A percentile compares a stretch with the other conserved stretches of the same genome.
Evolutionary conservation across 1,140 invertebrate genomes (phyloP).

Genomic region (Micrasema minimum): DNA sequence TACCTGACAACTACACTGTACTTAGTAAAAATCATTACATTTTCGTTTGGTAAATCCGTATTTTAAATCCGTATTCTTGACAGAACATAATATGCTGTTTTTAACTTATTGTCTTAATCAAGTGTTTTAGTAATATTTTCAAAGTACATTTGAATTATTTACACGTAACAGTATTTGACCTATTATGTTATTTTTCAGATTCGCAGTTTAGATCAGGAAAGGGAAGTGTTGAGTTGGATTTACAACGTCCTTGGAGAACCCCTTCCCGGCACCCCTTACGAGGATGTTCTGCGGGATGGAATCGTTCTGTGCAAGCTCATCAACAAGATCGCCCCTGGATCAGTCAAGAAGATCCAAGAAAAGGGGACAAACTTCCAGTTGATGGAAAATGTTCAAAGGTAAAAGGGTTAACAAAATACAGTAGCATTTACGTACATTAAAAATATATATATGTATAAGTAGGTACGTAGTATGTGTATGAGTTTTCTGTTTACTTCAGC

Average conservation of each 20-base stretch:
- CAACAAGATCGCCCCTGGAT: constrained; percentile 94
- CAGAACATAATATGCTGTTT: too few species aligned
- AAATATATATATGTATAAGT: neutral
- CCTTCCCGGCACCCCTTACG: constrained; percentile 83
- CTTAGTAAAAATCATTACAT: too few species aligned
- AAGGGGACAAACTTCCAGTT: constrained; percentile 97
- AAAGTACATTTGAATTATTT: too few species aligned
- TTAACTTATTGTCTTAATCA: too few species aligned
- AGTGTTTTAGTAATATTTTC: too few species aligned
- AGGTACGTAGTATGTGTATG: too few species aligned
- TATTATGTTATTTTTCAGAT: too few species aligned
- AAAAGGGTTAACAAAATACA: constrained; percentile 6
- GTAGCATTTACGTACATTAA: constrained; percentile 8
- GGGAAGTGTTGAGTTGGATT: constrained; percentile 92
- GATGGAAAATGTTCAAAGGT: constrained; percentile 98
- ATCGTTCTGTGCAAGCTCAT: constrained; percentile 93
- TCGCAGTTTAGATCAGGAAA: constrained; percentile 92
- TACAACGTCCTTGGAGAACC: constrained; percentile 87
- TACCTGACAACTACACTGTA: too few species aligned
- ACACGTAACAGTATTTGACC: too few species aligned
- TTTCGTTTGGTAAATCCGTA: too few species aligned
- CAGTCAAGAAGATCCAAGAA: constrained; percentile 95
- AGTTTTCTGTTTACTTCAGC: too few species aligned
- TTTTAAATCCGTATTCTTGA: too few species aligned
- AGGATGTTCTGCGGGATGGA: constrained; percentile 93